These are phyloP conservation scores for Etheostoma nigrum DNA, from an alignment of 2,797 vertebrate genomes.

Conservation along the genomic window DNA sequence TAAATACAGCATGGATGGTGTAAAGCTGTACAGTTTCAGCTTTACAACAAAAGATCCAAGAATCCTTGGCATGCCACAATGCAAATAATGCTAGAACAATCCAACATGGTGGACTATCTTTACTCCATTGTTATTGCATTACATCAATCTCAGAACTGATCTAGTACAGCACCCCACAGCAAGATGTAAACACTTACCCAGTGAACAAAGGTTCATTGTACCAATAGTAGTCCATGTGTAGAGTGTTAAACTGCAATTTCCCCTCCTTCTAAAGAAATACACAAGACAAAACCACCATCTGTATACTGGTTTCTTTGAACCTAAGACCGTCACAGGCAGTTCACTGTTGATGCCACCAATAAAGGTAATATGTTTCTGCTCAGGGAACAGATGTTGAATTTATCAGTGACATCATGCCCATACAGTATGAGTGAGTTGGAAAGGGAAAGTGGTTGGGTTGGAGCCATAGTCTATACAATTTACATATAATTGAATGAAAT, in stretches of 20 bases:
- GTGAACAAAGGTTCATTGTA: constrained; percentile 82
- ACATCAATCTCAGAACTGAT: constrained; percentile 74
- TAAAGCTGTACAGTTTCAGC: constrained; percentile 46
- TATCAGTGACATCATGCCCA: constrained; percentile 34
- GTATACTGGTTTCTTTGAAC: constrained; percentile 47
- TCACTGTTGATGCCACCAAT: constrained; percentile 46
- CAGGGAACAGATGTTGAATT: constrained; percentile 48
- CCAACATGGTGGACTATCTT: constrained; percentile 52
- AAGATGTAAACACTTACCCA: constrained; percentile 77
- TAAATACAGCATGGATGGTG: constrained; percentile 7
- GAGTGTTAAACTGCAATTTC: constrained; percentile 72
- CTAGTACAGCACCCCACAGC: constrained; percentile 66
- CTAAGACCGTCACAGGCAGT: constrained; percentile 38
- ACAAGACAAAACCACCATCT: constrained; percentile 69
- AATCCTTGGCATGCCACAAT: constrained; percentile 26
- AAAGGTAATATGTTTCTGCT: constrained; percentile 52
- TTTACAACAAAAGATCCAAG: constrained; percentile 32
- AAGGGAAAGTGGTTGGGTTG: constrained; percentile 1
- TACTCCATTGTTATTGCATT: constrained; percentile 64
- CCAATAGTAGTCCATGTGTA: constrained; percentile 67
- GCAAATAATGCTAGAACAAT: constrained; percentile 27
- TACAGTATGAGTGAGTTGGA: constrained; percentile 11
- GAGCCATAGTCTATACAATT: constrained; percentile 6
- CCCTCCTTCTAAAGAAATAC: constrained; percentile 58
- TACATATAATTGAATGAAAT: neutral